phyloP scores from a whole-genome alignment of 2,888 invertebrate species.

The Drosophila nr. fundita region DNA sequence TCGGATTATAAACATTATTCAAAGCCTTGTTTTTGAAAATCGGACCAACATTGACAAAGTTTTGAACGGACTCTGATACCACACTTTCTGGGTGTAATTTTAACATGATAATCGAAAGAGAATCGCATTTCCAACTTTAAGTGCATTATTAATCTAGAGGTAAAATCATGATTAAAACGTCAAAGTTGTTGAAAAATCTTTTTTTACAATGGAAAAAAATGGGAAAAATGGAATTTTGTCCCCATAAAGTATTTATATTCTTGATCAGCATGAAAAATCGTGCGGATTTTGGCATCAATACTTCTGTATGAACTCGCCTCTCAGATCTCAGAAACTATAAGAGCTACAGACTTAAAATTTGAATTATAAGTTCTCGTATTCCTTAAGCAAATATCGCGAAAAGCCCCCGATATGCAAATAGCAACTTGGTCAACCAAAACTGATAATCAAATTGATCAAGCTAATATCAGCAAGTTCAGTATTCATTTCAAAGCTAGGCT shows the following conservation, averaged over 20 bases:
- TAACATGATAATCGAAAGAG: not conserved
- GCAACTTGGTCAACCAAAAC: no score
- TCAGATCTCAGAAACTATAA: not conserved
- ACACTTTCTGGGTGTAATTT: not conserved
- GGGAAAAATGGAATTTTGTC: not conserved
- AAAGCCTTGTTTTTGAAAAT: not conserved
- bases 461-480: not conserved
- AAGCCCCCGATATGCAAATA: rapidly evolving
- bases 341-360: rapidly evolving
- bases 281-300: not conserved
- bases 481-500: not conserved
- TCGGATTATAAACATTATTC: not conserved
- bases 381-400: not conserved
- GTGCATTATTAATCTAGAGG: not conserved
- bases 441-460: not conserved
- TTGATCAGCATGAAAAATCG: not conserved
- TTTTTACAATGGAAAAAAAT: no score
- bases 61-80: not conserved
- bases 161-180: no score
- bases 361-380: rapidly evolving
- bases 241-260: not conserved
- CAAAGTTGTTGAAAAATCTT: rapidly evolving
- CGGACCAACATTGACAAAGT: not conserved
- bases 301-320: no score
- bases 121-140: not conserved